Evolutionary conservation across 1,140 invertebrate species (phyloP).

Genomic region (Pectinophora gossypiella): DNA sequence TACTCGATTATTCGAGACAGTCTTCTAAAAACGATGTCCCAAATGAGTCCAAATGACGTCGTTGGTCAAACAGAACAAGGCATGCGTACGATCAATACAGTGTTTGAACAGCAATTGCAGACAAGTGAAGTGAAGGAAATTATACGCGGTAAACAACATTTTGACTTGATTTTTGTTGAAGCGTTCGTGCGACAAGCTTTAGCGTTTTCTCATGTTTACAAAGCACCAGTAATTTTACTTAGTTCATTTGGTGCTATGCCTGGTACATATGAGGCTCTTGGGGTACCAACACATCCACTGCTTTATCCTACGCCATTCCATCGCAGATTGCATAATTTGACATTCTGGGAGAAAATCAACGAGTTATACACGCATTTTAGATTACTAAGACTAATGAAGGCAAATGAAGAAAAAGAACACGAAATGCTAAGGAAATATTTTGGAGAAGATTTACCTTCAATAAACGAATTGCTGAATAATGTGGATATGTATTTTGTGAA

Average conservation of each 20-base stretch:
- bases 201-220: constrained; percentile 48
- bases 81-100: too few relatives aligned
- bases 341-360: neutral
- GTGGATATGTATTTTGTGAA: constrained; percentile 74
- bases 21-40: too few relatives aligned
- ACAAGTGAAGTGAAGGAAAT: constrained; percentile 29
- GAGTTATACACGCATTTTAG: neutral
- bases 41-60: too few relatives aligned
- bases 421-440: constrained; percentile 24
- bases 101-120: neutral
- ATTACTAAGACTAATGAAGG: neutral
- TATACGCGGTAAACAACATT: constrained; percentile 29
- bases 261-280: constrained; percentile 35
- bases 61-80: too few relatives aligned
- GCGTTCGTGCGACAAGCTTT: constrained; percentile 18
- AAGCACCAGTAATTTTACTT: constrained; percentile 55
- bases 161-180: constrained; percentile 51
- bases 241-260: constrained; percentile 37
- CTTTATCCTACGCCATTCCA: constrained; percentile 46
- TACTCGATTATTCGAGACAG: too few relatives aligned
- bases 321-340: neutral
- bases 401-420: constrained; percentile 7
- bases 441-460: constrained; percentile 29
- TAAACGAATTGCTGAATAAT: constrained; percentile 62
- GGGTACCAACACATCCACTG: constrained; percentile 67